Base-by-base conservation (phyloP, 2,888 invertebrate genomes). In the Rhodophaea formosa region DNA sequence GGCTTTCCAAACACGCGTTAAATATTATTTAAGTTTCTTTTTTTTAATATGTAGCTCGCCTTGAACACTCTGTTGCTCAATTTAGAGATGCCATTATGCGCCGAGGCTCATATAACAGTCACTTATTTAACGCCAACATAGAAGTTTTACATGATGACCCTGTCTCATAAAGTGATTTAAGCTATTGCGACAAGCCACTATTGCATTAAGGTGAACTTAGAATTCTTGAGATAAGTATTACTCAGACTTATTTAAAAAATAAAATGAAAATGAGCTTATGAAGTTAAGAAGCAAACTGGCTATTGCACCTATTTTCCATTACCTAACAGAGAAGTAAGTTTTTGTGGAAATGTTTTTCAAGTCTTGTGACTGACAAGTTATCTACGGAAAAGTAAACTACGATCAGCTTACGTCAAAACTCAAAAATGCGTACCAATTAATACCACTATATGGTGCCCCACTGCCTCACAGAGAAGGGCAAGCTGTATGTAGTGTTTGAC, bases 41-140 rank as follows among this genome's bases (percentile, higher is more conserved):
- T 75, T 80, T 80, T 81, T 82, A 80, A 81, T 82, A 84, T 79
- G 81, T 75, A 67, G 84, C 74, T 88, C 72, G 79, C 90, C 88
- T 89, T 88, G 88, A 79, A 76, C 74, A 65, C 63, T 69, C 66
- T 47, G 67, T 88, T 88, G 76, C 85, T 77, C 80, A 86, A 88
- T 79, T 76, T 74, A 74, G 74, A 82, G 83, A 82, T 81, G 79
- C 67, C 76, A 84, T 80, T 82, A 79, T 74, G 74, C 72, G 68
- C 65, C 71, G 74, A 72, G 69, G 73, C 62, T 72, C 70, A 66
- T 72, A 74, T 70, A 80, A 78, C 74, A 76, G 74, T 75, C 72
- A 73, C 72, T 75, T 77, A 81, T 82, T 82, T 75, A 68, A 79
- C 69, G 72, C 72, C 70, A 75, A 80, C 68, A 74, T 75, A 66